These are phyloP conservation scores for Octodonta nipae DNA, from an alignment of 2,888 invertebrate genomes.

Conservation along the genomic window DNA sequence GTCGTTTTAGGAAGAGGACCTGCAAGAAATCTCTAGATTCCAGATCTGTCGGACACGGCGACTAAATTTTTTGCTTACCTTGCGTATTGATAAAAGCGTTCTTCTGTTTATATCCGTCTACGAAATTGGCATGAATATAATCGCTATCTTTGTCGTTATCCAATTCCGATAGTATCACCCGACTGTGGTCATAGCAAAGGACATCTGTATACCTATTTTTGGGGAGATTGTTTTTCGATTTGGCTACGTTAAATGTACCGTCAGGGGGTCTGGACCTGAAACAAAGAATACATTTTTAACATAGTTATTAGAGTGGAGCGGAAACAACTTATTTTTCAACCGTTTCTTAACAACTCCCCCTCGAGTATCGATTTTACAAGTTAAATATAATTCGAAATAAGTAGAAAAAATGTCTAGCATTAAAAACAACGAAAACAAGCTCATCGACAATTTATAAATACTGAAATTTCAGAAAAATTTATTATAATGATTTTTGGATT, in stretches of 20 bases:
- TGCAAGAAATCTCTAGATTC: slow-evolving; percentile 26
- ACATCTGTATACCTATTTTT: slow-evolving; percentile 92
- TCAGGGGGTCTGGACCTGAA: slow-evolving; percentile 59
- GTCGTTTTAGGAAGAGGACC: slow-evolving; percentile 89
- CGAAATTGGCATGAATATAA: slow-evolving; percentile 96
- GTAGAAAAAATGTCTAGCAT: too few relatives aligned
- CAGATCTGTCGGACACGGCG: too few relatives aligned
- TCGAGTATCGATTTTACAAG: too few relatives aligned
- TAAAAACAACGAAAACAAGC: too few relatives aligned
- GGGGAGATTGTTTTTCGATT: slow-evolving; percentile 59
- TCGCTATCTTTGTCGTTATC: slow-evolving; percentile 68
- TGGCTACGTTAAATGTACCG: slow-evolving; percentile 79
- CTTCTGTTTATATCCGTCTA: slow-evolving; percentile 94
- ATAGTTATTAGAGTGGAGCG: too few relatives aligned
- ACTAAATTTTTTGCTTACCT: slow-evolving; percentile 55
- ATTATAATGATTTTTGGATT: too few relatives aligned
- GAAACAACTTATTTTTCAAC: too few relatives aligned
- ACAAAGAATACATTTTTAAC: too few relatives aligned
- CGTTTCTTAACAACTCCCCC: too few relatives aligned
- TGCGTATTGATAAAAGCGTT: slow-evolving; percentile 97
- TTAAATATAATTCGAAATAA: too few relatives aligned
- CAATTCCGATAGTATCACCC: slow-evolving; percentile 63
- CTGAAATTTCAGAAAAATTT: too few relatives aligned
- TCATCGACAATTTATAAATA: too few relatives aligned
- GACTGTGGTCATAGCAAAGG: slow-evolving; percentile 87